phyloP scores from a whole-genome alignment of 2,797 vertebrate species.

The Rhabdophis nuchalis region DNA sequence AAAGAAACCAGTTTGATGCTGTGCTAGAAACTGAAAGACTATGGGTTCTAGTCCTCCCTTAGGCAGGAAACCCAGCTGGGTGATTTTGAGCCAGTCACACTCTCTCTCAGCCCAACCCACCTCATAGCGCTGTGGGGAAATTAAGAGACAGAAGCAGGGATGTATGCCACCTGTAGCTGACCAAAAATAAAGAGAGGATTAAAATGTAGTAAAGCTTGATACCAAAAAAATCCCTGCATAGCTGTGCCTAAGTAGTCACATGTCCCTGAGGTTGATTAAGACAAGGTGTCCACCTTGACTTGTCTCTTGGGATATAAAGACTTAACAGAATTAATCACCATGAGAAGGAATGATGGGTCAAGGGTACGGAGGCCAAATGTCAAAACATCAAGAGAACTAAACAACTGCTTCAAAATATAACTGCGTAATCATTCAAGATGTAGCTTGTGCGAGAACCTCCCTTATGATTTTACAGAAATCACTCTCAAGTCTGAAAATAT shows the following conservation, averaged over 20 bases:
- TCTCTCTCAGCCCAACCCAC: not conserved
- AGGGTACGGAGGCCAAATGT: not conserved
- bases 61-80: not conserved
- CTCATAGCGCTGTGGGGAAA: not conserved
- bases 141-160: not conserved
- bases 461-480: not conserved
- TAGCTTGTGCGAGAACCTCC: not conserved
- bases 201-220: not conserved
- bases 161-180: not conserved
- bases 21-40: not conserved
- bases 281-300: not conserved
- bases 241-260: not conserved
- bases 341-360: constrained; percentile 25
- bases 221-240: not conserved
- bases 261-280: not conserved
- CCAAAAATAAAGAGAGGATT: not conserved
- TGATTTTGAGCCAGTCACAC: not conserved
- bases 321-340: constrained; percentile 37
- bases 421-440: not conserved
- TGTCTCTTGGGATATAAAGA: not conserved
- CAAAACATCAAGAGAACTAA: not conserved
- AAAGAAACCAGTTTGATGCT: not conserved
- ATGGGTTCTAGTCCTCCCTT: not conserved
- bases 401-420: not conserved
- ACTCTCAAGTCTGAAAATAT: not conserved